Base-by-base conservation (phyloP, 2,797 vertebrate genomes). In the Myripristis murdjan region DNA sequence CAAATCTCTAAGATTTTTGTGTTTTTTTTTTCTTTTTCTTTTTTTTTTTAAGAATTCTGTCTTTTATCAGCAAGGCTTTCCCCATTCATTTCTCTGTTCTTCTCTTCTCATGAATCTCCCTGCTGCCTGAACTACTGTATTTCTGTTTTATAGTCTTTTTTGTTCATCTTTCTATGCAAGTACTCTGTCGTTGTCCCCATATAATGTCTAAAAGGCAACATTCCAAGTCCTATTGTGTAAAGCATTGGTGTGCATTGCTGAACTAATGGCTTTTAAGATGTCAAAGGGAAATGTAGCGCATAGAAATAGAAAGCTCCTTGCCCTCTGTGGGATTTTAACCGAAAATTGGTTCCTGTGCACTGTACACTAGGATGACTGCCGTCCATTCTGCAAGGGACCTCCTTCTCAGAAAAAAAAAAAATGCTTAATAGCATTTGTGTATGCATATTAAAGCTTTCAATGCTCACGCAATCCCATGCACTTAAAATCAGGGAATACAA, bases 241-340 rank as follows among this genome's bases (percentile, higher is more conserved):
- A 64, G 85, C 85, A 86, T 75, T 69, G 77, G 81, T 88, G 86
- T 91, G 82, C 82, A 81, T 86, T 91, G 83, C 87, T 88, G 85
- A 91, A 91, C 88, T 89, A 91, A 92, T 90, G 73, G 89, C 88
- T 91, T 91, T 92, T 89, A 91, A 87, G 86, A 86, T 81, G 86
- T 88, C 89, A 91, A 81, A 89, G 75, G 67, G 66, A 87, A 89
- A 87, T 85, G 86, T 83, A 87, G 80, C 62, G 14, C 62, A 59
- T 43, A 64, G 78, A 76, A 67, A 77, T 85, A 82, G 49, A 80
- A 86, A 85, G 69, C 64, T 70, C 70, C 64, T 62, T 70, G 79
- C 60, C 82, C 74, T 85, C 68, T 72, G 70, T 80, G 82, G 59
- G 68, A 83, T 90, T 87, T 83, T 73, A 65, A 79, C 73, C 79